Base-by-base conservation (phyloP, 2,113 vertebrate species). In the Ammodytes marinus region DNA sequence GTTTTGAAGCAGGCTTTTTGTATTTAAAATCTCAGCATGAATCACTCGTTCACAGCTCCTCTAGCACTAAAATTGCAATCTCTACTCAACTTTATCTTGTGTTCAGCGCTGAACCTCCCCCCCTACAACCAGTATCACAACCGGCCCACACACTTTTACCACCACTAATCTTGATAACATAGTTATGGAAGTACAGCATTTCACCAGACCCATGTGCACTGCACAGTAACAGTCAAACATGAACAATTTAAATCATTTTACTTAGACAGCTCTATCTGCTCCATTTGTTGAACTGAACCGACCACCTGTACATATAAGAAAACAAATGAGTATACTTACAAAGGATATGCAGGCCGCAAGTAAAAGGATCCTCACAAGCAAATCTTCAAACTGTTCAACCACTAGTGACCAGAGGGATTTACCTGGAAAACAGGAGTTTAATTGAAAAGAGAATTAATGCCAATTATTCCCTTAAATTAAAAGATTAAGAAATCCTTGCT, bases 311-410 rank as follows among this genome's bases (percentile, higher is more conserved):
- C 12, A 65, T 45, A 2, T 45, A n/a, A 42, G 9, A 54, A 81
- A 69, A 66, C 11, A 6, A n/a, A 27, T 10, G 49, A 59, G 47
- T 54, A 89, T 97, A 98, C 97, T 99, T 96, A 99, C 97, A 92
- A 99, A 99, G 79, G 98, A 99, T 96, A 99, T 99, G 93, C 98
- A 99, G 68, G 98, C 98, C 74, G 98, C 98, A 87, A 99, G 91
- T 86, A 99, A 95, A 88, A 99, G 96, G 95, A 99, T 99, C 94
- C 98, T 96, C 93, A 99, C 98, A 86, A 99, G 92, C 79, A 99
- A 93, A 89, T 99, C 98, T 96, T 99, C 98, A 91, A 99, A 99
- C 79, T 99, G 98, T 82, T 99, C 98, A 72, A 99, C 83, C 86
- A 99, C 98, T 84, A 99, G 96, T 77, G 97, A 96, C 86, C 98